Base-by-base conservation (phyloP, 2,888 invertebrate species). In the Tortrix viridana region DNA sequence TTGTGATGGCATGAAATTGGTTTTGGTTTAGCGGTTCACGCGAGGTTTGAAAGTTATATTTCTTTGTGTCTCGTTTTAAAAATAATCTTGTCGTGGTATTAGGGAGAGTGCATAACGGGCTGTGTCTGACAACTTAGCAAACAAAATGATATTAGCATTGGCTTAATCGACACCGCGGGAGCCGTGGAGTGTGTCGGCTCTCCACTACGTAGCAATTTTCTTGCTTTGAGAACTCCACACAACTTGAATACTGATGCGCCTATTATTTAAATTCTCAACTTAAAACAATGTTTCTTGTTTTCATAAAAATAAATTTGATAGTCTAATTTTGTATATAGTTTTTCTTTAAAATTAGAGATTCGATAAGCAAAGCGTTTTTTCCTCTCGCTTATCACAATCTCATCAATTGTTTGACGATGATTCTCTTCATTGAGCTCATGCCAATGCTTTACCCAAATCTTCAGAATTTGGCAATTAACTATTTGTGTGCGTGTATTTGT, bases 121-220 rank as follows among this genome's bases (percentile, higher is more conserved):
- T 73, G 72, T 74, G 84, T 84, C 85, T 87, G 81, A 74, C 71
- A 85, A 88, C 84, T 86, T 84, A 73, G 78, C 81, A 85, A 86
- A 87, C 84, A 88, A 86, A 52, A 87, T 83, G 82, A 76, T 85
- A 86, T 89, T 88, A 88, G 84, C 85, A 84, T 87, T 81, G 82
- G 80, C 81, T 80, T 88, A 88, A 89, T 87, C 85, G 85, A 84
- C 87, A 83, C 78, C 85, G 74, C 77, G 86, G 86, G 86, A 84
- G 77, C 77, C 71, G 74, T 79, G 50, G 53, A 67, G 67, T 67
- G 66, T 59, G 22, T 43, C 55, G 55, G 70, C 72, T 70, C 72
- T 74, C 75, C 72, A 76, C 81, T 73, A 72, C 73, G 71, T 76
- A 80, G 73, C 84, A 81, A 85, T 85, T 83, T 85, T 84, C 84